Base-by-base conservation (phyloP, 2,113 vertebrate species). In the Nyctereutes procyonoides region DNA sequence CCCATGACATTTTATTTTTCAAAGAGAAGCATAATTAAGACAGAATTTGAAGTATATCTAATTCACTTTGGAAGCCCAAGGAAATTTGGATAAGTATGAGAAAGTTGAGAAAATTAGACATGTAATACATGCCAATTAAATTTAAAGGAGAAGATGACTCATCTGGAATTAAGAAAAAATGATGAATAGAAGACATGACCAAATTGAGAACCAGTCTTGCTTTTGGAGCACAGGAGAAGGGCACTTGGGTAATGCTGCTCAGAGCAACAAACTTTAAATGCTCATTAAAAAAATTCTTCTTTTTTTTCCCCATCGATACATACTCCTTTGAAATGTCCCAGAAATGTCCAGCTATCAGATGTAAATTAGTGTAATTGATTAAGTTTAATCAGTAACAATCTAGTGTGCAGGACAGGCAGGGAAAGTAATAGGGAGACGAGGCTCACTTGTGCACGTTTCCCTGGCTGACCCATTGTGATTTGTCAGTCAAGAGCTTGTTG, bases 11-110 rank as follows among this genome's bases (percentile, higher is more conserved):
- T 51, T 88, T 91, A 63, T 69, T 94, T 91, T 96, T 89, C 63
- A 94, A 90, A 91, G 67, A 58, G 38, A 96, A 89, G 38, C 60
- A 92, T 83, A 84, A 89, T 96, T 79, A 97, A 89, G 60, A 60
- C 20, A 76, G 96, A 93, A 82, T 63, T 73, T 96, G 38, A 97
- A 89, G 56, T 80, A 20, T 84, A 90, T 63, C 58, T 79, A 87
- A 88, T 91, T 96, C 48, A 93, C 22, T 82, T 90, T 62, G 62
- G 80, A 95, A 85, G 65, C 56, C 24, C 73, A 86, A 95, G 56
- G 32, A 93, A 77, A 92, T 97, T 76, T 90, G 63, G 22, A 30
- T 80, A 93, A 69, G 6, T 90, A 80, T 69, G 43, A 96, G 51
- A 58, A 92, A 79, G 8, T 81, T 97, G 95, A 81, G n/a, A 90